A percentile compares a stretch with the other conserved stretches of the same genome.
These are phyloP conservation scores for Phrixothrix hirtus DNA, from an alignment of 2,888 invertebrate genomes.

Conservation along the genomic window DNA sequence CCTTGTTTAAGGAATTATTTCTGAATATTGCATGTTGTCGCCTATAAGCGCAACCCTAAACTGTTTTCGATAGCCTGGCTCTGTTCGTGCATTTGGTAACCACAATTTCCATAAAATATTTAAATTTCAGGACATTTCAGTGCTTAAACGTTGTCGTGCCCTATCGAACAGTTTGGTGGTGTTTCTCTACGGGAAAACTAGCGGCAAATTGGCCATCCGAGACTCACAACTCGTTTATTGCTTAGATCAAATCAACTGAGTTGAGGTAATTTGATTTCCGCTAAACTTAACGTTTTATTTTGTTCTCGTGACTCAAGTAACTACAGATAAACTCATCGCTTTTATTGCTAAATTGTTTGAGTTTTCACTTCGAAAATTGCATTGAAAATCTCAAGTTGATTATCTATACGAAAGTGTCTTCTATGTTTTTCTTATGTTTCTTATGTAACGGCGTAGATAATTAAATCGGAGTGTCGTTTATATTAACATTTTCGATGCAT, in stretches of 20 bases:
- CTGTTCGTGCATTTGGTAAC: slow-evolving; percentile 12
- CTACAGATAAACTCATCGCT: background rate
- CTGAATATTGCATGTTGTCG: slow-evolving; percentile 38
- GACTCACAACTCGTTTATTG: slow-evolving; percentile 42
- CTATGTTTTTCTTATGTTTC: no score
- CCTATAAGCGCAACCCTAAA: slow-evolving; percentile 32
- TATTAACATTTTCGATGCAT: no score
- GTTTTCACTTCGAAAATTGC: no score
- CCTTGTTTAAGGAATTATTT: slow-evolving; percentile 34
- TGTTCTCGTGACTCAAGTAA: slow-evolving; percentile 7
- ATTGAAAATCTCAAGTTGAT: no score
- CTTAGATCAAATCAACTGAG: slow-evolving; percentile 43
- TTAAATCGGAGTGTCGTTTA: no score
- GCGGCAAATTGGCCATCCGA: slow-evolving; percentile 44
- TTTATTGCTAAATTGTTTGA: slow-evolving; percentile 1
- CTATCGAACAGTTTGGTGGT: slow-evolving; percentile 16
- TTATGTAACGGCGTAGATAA: no score
- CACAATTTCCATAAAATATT: slow-evolving; percentile 37
- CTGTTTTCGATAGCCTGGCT: slow-evolving; percentile 38
- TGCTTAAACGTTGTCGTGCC: slow-evolving; percentile 16
- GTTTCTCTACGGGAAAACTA: slow-evolving; percentile 36
- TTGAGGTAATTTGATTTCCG: slow-evolving; percentile 47
- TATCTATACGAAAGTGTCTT: no score
- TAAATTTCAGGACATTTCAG: slow-evolving; percentile 31
- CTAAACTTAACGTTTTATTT: slow-evolving; percentile 29